Conservation (phyloP, 2,888 invertebrate genomes). For the Drosophila paracracens region DNA sequence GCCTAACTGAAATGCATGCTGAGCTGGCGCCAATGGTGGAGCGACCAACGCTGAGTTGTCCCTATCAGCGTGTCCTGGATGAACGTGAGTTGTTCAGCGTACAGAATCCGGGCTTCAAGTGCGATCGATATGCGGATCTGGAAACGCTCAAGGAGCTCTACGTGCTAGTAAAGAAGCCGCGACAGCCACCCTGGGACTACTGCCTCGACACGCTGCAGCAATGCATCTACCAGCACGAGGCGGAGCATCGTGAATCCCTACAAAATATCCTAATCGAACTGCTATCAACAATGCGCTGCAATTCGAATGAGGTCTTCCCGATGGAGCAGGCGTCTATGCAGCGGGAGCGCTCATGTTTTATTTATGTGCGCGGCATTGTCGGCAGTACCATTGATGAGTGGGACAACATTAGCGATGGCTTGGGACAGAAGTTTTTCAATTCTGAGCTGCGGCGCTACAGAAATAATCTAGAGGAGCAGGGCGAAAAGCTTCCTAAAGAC, state of each 20-base stretch:
- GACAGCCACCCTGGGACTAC: slow-evolving; percentile 64
- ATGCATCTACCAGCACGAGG: slow-evolving; percentile 31
- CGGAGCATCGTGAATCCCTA: slow-evolving; percentile 32
- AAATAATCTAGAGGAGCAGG: slow-evolving; percentile 6
- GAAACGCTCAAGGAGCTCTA: slow-evolving; percentile 62
- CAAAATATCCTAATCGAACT: slow-evolving; percentile 41
- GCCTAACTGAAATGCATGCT: slow-evolving; percentile 41
- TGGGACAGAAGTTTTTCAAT: slow-evolving; percentile 68
- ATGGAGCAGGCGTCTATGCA: slow-evolving; percentile 41
- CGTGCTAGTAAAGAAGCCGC: slow-evolving; percentile 58
- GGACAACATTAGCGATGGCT: slow-evolving; percentile 51
- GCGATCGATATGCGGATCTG: slow-evolving; percentile 60
- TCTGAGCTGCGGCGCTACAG: slow-evolving; percentile 52
- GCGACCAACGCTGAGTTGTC: slow-evolving; percentile 37
- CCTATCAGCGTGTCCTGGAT: slow-evolving; percentile 55
- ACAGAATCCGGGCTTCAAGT: slow-evolving; percentile 54
- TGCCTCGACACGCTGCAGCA: slow-evolving; percentile 35
- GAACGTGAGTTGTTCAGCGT: slow-evolving; percentile 64
- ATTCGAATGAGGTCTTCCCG: slow-evolving; percentile 31
- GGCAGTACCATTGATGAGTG: slow-evolving; percentile 72
- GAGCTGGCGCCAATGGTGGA: slow-evolving; percentile 53
- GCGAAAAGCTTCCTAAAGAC: slow-evolving; percentile 11
- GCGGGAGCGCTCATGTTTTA: slow-evolving; percentile 55
- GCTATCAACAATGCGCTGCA: slow-evolving; percentile 50
- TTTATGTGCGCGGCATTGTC: slow-evolving; percentile 74